Percentiles rank a stretch among this genome's conserved stretches.
phyloP scores from a whole-genome alignment of 2,113 vertebrate species.

The Cyanoramphus novaezelandiae region DNA sequence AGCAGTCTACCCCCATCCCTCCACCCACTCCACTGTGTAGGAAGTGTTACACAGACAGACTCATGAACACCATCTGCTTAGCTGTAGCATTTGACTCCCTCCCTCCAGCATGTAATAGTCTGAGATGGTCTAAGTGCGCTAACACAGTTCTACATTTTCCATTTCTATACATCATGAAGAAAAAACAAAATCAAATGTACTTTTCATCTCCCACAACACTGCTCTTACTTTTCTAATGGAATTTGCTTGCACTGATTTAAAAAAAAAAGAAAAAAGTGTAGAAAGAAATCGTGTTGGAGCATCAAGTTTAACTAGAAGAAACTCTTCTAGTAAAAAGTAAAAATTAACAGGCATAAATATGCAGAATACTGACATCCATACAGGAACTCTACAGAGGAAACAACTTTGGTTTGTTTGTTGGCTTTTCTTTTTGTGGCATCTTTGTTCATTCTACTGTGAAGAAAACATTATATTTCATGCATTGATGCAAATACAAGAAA shows the following conservation, averaged over 20 bases:
- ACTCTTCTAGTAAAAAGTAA: not conserved
- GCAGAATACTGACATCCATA: not conserved
- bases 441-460: not conserved
- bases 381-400: not conserved
- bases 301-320: not conserved
- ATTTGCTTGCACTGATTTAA: not conserved
- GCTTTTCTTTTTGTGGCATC: not conserved
- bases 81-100: not conserved
- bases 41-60: constrained; percentile 34
- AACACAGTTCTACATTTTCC: not conserved
- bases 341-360: not conserved
- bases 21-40: not conserved
- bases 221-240: not conserved
- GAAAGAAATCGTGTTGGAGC: not conserved
- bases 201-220: not conserved
- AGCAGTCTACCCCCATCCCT: not conserved
- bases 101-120: not conserved
- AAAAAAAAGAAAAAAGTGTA: not conserved
- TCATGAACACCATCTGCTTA: constrained; percentile 48
- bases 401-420: not conserved
- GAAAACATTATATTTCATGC: not conserved
- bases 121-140: not conserved
- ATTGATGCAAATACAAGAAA: not conserved
- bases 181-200: not conserved
- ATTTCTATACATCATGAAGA: not conserved